Evolutionary conservation across 1,140 invertebrate genomes (phyloP).

Genomic region (Bombus ignitus): DNA sequence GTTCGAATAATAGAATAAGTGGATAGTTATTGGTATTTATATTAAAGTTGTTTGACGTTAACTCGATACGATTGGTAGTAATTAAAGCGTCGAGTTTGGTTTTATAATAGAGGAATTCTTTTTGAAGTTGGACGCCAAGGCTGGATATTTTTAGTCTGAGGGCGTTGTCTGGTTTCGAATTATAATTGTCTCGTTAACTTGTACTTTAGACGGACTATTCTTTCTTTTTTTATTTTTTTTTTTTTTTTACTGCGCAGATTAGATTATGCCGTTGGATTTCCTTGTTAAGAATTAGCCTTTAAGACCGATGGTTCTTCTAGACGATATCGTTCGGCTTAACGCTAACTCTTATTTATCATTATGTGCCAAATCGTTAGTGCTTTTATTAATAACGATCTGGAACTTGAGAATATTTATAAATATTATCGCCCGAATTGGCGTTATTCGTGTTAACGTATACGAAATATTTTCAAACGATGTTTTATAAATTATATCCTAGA

Average conservation of each 20-base stretch:
- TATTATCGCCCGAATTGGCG: too few species aligned
- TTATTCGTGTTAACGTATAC: fast-evolving
- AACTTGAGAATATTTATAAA: too few species aligned
- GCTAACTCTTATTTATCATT: background rate
- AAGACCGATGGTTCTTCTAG: background rate
- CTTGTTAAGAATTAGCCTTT: background rate
- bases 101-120: background rate
- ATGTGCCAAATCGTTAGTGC: too few species aligned
- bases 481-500: too few species aligned
- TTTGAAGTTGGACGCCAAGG: background rate
- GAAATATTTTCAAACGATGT: too few species aligned
- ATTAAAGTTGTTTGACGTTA: background rate
- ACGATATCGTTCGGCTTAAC: background rate
- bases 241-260: background rate
- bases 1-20: too few species aligned
- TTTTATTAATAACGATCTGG: too few species aligned
- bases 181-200: constrained; percentile 14
- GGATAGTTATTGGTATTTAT: background rate
- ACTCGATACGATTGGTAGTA: too few species aligned
- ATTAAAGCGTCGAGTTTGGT: background rate
- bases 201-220: background rate
- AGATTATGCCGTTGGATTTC: constrained; percentile 4
- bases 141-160: constrained; percentile 3
- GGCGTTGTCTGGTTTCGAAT: background rate
- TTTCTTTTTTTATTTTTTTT: background rate